Evolutionary conservation across 92 coral and sea anemone genomes (phyloP).

Genomic region (Pocillopora grandis): DNA sequence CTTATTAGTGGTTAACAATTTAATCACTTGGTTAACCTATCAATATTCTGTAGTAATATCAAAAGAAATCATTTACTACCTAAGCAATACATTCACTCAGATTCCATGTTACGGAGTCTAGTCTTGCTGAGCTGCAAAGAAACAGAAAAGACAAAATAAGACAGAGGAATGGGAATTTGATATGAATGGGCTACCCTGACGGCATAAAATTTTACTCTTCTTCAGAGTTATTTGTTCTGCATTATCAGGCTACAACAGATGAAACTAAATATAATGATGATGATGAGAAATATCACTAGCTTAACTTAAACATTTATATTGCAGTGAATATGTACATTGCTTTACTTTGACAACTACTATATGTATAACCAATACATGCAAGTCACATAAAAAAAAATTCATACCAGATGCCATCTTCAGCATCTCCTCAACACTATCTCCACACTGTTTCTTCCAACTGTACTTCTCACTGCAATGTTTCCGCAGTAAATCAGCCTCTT

Average conservation of each 20-base stretch:
- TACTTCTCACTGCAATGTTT: background rate
- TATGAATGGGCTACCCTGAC: too few species aligned
- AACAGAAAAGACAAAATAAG: background rate
- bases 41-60: background rate
- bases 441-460: constrained; percentile 2
- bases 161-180: background rate
- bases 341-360: background rate
- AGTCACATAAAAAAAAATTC: background rate
- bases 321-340: background rate
- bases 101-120: background rate
- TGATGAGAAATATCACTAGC: too few species aligned
- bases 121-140: background rate
- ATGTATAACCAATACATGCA: background rate
- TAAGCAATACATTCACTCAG: background rate
- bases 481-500: background rate
- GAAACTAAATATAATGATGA: too few species aligned
- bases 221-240: too few species aligned
- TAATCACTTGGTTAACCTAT: background rate
- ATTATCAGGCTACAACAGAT: too few species aligned
- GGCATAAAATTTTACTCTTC: too few species aligned
- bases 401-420: background rate
- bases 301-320: too few species aligned
- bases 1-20: background rate
- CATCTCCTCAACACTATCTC: background rate
- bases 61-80: background rate